Percentiles rank a stretch among this genome's conserved stretches.
phyloP scores from a whole-genome alignment of 1,140 invertebrate genomes.

The Euwallacea fornicatus region DNA sequence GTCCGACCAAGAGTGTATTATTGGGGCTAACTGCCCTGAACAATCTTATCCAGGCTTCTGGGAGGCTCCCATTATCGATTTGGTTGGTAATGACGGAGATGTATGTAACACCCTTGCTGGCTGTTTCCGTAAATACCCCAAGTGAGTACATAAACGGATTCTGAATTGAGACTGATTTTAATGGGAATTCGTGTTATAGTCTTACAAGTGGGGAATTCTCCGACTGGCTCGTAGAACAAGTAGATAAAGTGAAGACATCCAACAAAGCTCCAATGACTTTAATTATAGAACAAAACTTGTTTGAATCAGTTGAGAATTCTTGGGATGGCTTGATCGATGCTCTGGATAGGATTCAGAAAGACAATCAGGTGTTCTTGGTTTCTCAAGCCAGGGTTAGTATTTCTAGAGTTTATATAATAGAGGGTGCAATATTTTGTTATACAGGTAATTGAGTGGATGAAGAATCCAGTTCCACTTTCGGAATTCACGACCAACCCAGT shows the following conservation, averaged over 20 bases:
- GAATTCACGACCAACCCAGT: constrained; percentile 36
- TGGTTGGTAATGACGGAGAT: constrained; percentile 55
- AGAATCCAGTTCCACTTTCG: constrained; percentile 39
- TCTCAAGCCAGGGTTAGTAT: constrained; percentile 37
- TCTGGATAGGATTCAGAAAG: constrained; percentile 35
- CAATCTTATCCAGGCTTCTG: constrained; percentile 64
- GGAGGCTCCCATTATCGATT: constrained; percentile 66
- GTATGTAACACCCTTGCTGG: constrained; percentile 64
- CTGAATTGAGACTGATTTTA: background rate
- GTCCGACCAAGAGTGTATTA: constrained; percentile 63
- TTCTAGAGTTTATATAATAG: background rate
- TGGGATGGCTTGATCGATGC: constrained; percentile 37
- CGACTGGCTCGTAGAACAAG: constrained; percentile 42
- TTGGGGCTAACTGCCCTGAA: constrained; percentile 62
- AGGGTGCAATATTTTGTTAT: constrained; percentile 8
- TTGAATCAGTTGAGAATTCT: constrained; percentile 30
- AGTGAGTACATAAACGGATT: constrained; percentile 11
- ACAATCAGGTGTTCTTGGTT: constrained; percentile 43
- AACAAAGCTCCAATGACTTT: constrained; percentile 44
- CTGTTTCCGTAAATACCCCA: constrained; percentile 50
- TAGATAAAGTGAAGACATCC: constrained; percentile 22
- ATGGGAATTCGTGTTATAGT: constrained; percentile 19
- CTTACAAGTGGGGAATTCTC: constrained; percentile 40
- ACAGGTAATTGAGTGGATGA: constrained; percentile 45
- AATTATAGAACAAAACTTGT: constrained; percentile 40